These are phyloP conservation scores for Boleophthalmus pectinirostris DNA, from an alignment of 2,113 vertebrate genomes.

Conservation along the genomic window DNA sequence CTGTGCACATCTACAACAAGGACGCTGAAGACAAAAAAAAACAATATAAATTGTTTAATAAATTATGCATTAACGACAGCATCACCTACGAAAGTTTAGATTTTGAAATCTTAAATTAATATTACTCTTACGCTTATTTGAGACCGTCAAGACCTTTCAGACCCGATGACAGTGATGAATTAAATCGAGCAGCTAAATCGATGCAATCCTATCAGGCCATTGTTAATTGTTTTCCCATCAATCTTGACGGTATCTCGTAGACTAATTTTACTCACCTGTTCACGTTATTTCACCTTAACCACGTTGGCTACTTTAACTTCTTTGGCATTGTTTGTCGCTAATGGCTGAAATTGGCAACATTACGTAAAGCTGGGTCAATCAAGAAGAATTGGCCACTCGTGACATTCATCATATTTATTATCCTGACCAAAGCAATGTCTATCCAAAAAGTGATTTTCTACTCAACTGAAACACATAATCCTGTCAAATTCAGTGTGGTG, in stretches of 20 bases:
- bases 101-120: neutral
- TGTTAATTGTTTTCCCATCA: neutral
- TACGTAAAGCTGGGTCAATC: neutral
- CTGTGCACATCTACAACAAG: neutral
- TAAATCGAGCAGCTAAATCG: neutral
- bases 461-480: too few species aligned
- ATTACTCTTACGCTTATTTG: too few species aligned
- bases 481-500: too few species aligned
- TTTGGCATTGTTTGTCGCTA: neutral
- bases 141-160: neutral
- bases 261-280: neutral
- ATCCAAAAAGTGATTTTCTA: too few species aligned
- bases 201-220: neutral
- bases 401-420: neutral
- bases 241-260: neutral
- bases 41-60: neutral
- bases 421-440: too few species aligned
- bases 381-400: neutral
- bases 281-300: neutral
- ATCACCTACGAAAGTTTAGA: neutral
- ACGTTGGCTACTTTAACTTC: neutral
- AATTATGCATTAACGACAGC: neutral
- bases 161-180: neutral
- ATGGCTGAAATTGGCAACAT: neutral
- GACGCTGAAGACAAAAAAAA: neutral